These are phyloP conservation scores for Selenia dentaria DNA, from an alignment of 2,888 invertebrate genomes.

Conservation along the genomic window DNA sequence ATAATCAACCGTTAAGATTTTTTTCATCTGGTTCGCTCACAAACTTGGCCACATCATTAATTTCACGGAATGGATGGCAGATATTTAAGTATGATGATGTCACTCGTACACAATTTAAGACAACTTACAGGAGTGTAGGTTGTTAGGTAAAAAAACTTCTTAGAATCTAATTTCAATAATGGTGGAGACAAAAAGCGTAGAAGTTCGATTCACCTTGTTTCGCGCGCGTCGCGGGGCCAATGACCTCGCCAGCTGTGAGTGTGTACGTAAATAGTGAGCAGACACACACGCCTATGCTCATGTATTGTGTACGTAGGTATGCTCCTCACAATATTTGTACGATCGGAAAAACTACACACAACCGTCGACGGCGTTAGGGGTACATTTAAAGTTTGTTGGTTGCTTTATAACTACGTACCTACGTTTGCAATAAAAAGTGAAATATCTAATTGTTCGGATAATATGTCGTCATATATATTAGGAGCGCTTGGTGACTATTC, in stretches of 20 bases:
- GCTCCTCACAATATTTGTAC: constrained; percentile 26
- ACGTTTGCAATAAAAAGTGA: too few relatives aligned
- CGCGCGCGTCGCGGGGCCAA: constrained; percentile 64
- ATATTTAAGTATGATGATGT: too few relatives aligned
- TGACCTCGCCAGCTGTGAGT: constrained; percentile 73
- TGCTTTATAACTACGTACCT: too few relatives aligned
- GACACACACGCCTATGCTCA: constrained; percentile 39
- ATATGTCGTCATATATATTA: too few relatives aligned
- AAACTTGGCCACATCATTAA: not conserved
- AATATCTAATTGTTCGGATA: too few relatives aligned
- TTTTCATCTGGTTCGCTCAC: too few relatives aligned
- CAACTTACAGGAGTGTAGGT: constrained; percentile 3
- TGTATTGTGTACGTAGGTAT: constrained; percentile 1
- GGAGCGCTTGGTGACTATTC: too few relatives aligned
- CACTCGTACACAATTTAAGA: constrained; percentile 12
- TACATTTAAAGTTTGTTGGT: too few relatives aligned
- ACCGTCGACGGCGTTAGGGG: constrained; percentile 1
- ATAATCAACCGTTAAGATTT: too few relatives aligned
- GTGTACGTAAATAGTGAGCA: constrained; percentile 58
- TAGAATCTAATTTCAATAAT: constrained; percentile 47
- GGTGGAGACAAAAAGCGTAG: constrained; percentile 60
- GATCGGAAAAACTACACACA: constrained; percentile 26
- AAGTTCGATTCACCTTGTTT: constrained; percentile 77
- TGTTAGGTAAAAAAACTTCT: constrained; percentile 31
- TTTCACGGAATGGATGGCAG: constrained; percentile 6